Evolutionary conservation across 1,140 invertebrate species (phyloP), one percentile per base, ranked within the genome.

Genomic region (Procambarus clarkii): DNA sequence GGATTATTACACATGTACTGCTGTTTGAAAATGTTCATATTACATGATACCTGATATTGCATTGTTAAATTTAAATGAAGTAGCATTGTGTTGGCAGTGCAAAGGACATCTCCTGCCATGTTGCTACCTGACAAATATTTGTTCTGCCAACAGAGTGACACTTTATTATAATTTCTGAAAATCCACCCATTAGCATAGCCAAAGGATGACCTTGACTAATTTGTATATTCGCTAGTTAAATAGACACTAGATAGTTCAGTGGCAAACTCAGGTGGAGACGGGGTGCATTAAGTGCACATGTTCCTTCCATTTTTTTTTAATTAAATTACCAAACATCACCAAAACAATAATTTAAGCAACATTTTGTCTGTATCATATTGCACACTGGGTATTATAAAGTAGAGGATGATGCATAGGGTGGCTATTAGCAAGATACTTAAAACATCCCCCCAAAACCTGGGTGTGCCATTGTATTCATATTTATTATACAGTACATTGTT

Each of bases 141-240:
- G 82, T 46, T 60, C 13, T 46, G 54, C 18, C 58, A 34, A 84
- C 82, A 24, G 24, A 46, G 24, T 71, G 64, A 46, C 24, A 69
- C 24, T 71, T 71, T 7, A 69, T 74, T 8, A 24, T 24, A 5
- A 74, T 74, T 74, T 24, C 46, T 34, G 18, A 74, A 85, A 86
- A 76, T 76, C 46, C 69, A 86, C 74, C 71, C 85, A 78, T 86
- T 86, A 78, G 85, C n/a, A 86, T 86, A 86, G 71, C 21, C 11
- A 54, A 54, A 81, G 48, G 48, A 54, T 18, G 48, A 81, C 48
- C 24, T 58, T 81, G 18, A 34, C 48, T n/a, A 58, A 24, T 54
- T 81, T 74, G 69, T 24, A 74, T 74, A 34, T 21, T 74, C 34
- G 11, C 4, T 74, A 74, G 24, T 74, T 74, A 5, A 34, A 74